Evolutionary conservation across 2,888 invertebrate genomes (phyloP).

Genomic region (Aphidius colemani): DNA sequence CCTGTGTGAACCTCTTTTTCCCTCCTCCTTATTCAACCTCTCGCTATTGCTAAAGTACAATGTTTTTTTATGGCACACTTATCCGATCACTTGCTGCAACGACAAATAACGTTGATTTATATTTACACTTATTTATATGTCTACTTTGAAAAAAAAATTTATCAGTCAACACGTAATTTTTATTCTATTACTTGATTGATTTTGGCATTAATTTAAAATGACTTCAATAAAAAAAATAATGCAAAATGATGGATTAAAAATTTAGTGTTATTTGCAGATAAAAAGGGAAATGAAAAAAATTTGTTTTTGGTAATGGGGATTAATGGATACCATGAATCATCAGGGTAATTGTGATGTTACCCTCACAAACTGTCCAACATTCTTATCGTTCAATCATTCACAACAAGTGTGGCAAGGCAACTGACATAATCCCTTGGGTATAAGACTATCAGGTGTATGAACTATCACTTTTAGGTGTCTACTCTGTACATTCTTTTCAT

Average conservation of each 20-base stretch:
- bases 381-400: slow-evolving; percentile 44
- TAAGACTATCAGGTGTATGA: slow-evolving; percentile 6
- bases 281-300: not conserved
- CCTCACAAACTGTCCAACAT: slow-evolving; percentile 29
- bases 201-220: too few species aligned
- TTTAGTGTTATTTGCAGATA: too few species aligned
- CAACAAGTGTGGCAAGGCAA: slow-evolving; percentile 23
- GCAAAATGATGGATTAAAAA: too few species aligned
- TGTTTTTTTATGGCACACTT: slow-evolving; percentile 2
- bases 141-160: too few species aligned
- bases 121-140: too few species aligned
- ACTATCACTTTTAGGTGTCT: not conserved
- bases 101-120: not conserved
- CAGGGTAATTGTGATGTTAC: not conserved
- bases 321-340: not conserved
- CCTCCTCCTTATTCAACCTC: too few species aligned
- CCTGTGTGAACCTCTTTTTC: slow-evolving; percentile 8
- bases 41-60: slow-evolving; percentile 10
- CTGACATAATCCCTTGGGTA: slow-evolving; percentile 11
- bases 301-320: too few species aligned
- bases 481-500: not conserved
- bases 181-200: too few species aligned
- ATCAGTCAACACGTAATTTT: too few species aligned
- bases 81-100: not conserved
- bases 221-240: too few species aligned